A percentile compares a stretch with the other conserved stretches of the same genome.
phyloP scores from a whole-genome alignment of 2,888 invertebrate genomes.

The Scaeva pyrastri region DNA sequence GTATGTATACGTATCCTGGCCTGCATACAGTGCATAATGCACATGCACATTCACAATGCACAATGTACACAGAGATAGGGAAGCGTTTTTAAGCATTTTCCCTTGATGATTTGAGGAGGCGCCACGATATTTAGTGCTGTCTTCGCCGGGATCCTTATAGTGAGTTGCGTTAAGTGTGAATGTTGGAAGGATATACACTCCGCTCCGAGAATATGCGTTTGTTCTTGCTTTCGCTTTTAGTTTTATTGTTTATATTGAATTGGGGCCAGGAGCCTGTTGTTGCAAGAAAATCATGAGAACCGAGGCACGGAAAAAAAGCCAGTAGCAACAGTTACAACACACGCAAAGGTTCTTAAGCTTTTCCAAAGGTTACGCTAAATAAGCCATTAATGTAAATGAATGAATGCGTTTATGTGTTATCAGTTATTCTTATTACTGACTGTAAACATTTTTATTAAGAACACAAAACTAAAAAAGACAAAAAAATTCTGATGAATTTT shows the following conservation, averaged over 20 bases:
- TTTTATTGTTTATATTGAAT: conserved; percentile 51
- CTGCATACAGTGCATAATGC: no score
- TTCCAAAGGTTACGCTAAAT: conserved; percentile 47
- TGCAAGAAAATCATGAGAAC: neutral
- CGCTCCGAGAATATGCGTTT: conserved; percentile 5
- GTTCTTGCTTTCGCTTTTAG: conserved; percentile 29
- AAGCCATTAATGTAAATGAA: conserved; percentile 67
- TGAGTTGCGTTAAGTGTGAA: conserved; percentile 26
- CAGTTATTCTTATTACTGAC: neutral
- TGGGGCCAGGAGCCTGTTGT: conserved; percentile 29
- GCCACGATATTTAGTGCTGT: conserved; percentile 50
- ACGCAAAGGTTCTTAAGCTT: conserved; percentile 25
- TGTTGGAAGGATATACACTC: neutral
- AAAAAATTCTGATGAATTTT: conserved; percentile 18
- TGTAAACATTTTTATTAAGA: neutral
- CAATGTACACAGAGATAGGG: neutral
- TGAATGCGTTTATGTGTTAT: conserved; percentile 52
- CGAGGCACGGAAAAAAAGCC: no score
- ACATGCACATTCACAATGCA: neutral
- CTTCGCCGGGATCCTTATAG: conserved; percentile 30
- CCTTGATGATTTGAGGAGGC: conserved; percentile 61
- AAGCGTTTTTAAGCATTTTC: conserved; percentile 39
- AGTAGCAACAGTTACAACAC: conserved; percentile 4
- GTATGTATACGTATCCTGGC: conserved; percentile 4
- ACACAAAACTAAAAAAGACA: neutral